phyloP scores from a whole-genome alignment of 2,888 invertebrate species.

The Diloba caeruleocephala region DNA sequence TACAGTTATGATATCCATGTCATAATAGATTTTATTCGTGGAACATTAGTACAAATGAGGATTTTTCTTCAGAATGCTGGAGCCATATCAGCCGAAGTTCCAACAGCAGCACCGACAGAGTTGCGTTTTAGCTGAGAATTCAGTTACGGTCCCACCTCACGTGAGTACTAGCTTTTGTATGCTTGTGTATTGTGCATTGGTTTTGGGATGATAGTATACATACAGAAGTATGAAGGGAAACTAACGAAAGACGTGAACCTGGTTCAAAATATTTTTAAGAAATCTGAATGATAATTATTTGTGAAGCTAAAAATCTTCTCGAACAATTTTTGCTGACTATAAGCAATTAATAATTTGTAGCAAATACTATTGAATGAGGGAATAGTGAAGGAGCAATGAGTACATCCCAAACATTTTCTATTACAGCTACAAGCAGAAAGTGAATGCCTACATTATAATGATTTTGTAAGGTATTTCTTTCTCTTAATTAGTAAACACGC shows the following conservation, averaged over 20 bases:
- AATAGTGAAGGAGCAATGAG: not conserved
- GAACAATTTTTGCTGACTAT: too few relatives aligned
- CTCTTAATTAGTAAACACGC: slow-evolving; percentile 43
- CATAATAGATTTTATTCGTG: too few relatives aligned
- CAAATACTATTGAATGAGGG: too few relatives aligned
- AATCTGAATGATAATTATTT: too few relatives aligned
- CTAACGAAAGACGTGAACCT: too few relatives aligned
- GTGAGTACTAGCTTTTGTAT: slow-evolving; percentile 64
- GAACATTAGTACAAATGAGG: not conserved
- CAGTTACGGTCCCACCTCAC: slow-evolving; percentile 79
- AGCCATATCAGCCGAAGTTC: slow-evolving; percentile 97
- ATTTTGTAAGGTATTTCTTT: slow-evolving; percentile 56
- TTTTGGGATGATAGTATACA: too few relatives aligned
- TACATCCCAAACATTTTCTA: slow-evolving; percentile 41
- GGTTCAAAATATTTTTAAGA: too few relatives aligned
- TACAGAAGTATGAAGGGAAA: too few relatives aligned
- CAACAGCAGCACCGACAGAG: slow-evolving; percentile 95
- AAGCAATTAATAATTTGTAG: not conserved
- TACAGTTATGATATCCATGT: not conserved
- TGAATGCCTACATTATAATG: slow-evolving; percentile 58
- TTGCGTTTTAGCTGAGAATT: slow-evolving; percentile 90
- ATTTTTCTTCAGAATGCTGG: slow-evolving; percentile 91
- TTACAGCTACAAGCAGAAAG: slow-evolving; percentile 56
- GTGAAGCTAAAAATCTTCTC: too few relatives aligned
- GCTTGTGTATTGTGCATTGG: not conserved